Evolutionary conservation across 2,888 invertebrate genomes (phyloP), one percentile per base, ranked within the genome.

Genomic region (Esperia sulphurella): DNA sequence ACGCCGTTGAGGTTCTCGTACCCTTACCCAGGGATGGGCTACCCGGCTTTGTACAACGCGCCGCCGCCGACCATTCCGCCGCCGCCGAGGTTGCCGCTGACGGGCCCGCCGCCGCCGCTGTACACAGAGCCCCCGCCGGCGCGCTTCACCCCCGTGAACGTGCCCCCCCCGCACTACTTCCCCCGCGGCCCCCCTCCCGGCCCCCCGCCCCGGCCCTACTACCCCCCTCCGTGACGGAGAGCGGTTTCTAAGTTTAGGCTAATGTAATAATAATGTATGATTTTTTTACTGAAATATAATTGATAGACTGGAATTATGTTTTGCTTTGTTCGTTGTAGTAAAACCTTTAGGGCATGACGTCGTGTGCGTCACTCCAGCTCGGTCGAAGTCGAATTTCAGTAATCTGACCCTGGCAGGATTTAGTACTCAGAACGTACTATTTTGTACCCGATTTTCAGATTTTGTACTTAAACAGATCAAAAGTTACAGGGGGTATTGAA

Each of bases 201-300:
- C 0, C 70, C 76, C 0, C 81, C 73, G 7, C 83, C 83, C 43
- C 77, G 87, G 33, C 83, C 86, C 1, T 89, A 87, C 56, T 88
- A 84, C 56, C 88, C 84, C 45, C 88, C 89, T 33, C 83, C 86
- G 51, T 88, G 79, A 79, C 64, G 56, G 60, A 51, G 43, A 58
- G 56, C 53, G 58, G 53, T 37, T 48, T 43, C 42, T 53, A 45
- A 51, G 49, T 41, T 46, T 21, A 49, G 44, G 45, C 42, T 44
- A 45, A 43, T 14, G 21, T 50, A 63, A 62, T 63, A 63, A 62
- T 63, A 54, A 59, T 71, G 59, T 70, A 70, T 74, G 73, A 71
- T 75, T 83, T 83, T 68, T 84, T 77, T 83, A 83, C 78, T 60
- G 68, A 80, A 83, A 82, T 83, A 83, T 69, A 81, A 77, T 70